phyloP scores from a whole-genome alignment of 2,113 vertebrate species.

The Pterocles burchelli region DNA sequence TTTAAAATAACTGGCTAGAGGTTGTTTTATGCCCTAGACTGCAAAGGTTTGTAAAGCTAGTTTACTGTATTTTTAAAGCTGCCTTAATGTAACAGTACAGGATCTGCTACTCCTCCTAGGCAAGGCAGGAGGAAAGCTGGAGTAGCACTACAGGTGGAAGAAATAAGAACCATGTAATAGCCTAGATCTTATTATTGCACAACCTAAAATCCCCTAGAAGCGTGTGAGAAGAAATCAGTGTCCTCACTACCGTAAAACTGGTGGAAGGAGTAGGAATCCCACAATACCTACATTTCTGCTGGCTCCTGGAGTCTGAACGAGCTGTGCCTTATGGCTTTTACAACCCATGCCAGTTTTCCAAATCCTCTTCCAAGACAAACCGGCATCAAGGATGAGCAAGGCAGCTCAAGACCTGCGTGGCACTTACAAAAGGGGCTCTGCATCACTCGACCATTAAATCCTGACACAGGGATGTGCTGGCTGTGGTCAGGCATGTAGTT shows the following conservation, averaged over 20 bases:
- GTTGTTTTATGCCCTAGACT: background rate
- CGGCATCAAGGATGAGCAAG: background rate
- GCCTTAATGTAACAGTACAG: background rate
- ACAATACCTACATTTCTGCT: background rate
- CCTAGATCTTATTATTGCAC: background rate
- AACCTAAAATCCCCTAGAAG: background rate
- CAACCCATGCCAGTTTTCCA: background rate
- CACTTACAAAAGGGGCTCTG: background rate
- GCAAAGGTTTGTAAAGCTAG: background rate
- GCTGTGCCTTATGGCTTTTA: background rate
- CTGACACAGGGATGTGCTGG: background rate
- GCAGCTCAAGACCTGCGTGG: background rate
- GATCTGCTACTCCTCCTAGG: background rate
- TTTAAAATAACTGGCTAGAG: constrained; percentile 5
- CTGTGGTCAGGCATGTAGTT: background rate
- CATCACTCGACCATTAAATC: background rate
- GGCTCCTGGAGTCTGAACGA: background rate
- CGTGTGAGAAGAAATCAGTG: background rate
- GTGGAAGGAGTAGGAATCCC: background rate
- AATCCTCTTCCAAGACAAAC: background rate
- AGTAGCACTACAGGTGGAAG: background rate
- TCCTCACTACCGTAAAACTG: background rate
- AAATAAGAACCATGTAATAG: background rate
- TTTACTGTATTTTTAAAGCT: constrained; percentile 24
- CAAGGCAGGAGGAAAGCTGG: background rate